Conservation (phyloP, 2,888 invertebrate species). For the Xanthorhoe designata region DNA sequence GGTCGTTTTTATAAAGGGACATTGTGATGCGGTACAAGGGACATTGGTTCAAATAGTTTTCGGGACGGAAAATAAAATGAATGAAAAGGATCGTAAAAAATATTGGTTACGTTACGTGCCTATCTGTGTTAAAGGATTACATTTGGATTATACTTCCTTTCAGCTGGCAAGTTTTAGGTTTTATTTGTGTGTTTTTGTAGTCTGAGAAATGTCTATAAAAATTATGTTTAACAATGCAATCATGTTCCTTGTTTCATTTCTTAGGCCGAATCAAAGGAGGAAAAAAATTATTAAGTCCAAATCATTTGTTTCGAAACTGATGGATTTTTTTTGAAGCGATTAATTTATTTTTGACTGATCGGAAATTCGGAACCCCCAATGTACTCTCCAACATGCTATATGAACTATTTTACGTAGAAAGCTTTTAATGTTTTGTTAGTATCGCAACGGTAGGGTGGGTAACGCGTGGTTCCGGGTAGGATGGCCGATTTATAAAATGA, state of each 20-base stretch:
- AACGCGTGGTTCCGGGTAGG: constrained; percentile 82
- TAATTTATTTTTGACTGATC: constrained; percentile 3
- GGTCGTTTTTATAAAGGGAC: constrained; percentile 68
- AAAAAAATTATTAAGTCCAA: too few relatives aligned
- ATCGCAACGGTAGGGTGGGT: constrained; percentile 67
- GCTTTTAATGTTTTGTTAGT: constrained; percentile 51
- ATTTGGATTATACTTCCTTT: too few relatives aligned
- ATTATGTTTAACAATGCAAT: too few relatives aligned
- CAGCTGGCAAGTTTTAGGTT: too few relatives aligned
- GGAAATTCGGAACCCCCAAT: background rate
- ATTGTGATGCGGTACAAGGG: constrained; percentile 51
- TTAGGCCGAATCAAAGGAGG: too few relatives aligned
- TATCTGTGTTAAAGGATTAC: too few relatives aligned
- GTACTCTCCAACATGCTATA: background rate
- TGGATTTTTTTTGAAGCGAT: background rate
- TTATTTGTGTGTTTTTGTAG: too few relatives aligned
- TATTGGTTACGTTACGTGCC: background rate
- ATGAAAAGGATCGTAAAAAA: background rate
- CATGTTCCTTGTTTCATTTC: too few relatives aligned
- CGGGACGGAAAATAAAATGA: constrained; percentile 29
- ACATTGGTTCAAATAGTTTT: constrained; percentile 13
- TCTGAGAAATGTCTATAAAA: too few relatives aligned
- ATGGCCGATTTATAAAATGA: constrained; percentile 84
- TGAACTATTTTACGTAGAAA: constrained; percentile 37
- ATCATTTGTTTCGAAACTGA: too few relatives aligned